Base-by-base conservation (phyloP, 1,140 invertebrate genomes). In the Drosophila burlai region DNA sequence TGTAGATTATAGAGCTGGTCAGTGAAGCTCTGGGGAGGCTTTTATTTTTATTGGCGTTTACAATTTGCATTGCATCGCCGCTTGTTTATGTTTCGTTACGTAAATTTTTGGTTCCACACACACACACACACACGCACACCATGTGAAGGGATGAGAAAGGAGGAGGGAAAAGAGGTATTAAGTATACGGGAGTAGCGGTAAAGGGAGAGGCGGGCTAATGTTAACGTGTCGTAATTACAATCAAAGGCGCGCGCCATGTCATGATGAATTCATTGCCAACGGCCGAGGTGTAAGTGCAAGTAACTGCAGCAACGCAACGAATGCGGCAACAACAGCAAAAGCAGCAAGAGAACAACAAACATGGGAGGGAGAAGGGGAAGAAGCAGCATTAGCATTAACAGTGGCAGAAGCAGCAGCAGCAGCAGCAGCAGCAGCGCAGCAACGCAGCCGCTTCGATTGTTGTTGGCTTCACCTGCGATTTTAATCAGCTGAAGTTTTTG, bases 171-270 rank as follows among this genome's bases (percentile, higher is more conserved):
- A 45, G 9, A 49, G 29, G 21, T 3, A 31, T 24, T 3, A 24
- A 24, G 24, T 24, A 24, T 24, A 24, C 24, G 18, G 8, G 18
- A 13, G 34, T 31, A 7, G 5, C 3, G 42, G 47, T 10, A n/a
- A 49, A 49, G 47, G 47, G 47, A 49, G 26, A 34, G 42, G 49
- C 26, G 66, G 49, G 64, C 40, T 73, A 73, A 73, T 46, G 63
- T 85, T 73, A 73, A 73, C 54, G 63, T 85, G 82, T 81, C 83
- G 83, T 85, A 86, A 85, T 85, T 85, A 85, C 79, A 83, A 81
- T 71, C 74, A 75, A 79, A 85, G 82, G 83, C 74, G 76, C 81
- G 72, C 80, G 80, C 67, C 49, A 68, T 71, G 71, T 73, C 66
- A 67, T 80, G 67, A 79, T 80, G 67, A 79, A 84, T 84, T 84